Evolutionary conservation across 2,113 vertebrate genomes (phyloP), one percentile per base, ranked within the genome.

Genomic region (Cyanoliseus patagonus): DNA sequence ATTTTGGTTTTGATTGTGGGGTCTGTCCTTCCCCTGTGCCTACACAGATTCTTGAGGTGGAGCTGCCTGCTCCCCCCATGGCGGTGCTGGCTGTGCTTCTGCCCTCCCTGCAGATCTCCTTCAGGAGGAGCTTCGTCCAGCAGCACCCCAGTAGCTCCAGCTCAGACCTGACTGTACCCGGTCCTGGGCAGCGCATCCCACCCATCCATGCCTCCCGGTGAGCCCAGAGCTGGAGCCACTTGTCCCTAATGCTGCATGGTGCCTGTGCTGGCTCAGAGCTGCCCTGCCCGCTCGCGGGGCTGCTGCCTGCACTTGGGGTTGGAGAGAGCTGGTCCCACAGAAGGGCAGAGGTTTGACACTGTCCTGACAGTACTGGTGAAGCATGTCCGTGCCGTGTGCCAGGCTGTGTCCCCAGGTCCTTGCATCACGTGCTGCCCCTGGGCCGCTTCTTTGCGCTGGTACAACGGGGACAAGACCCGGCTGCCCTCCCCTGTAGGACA

Each of bases 201-300:
- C 42, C 52, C 15, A 24, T 30, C 46, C 1, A 0, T 9, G 6
- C 16, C 31, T 37, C 24, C 11, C 51, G 1, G 1, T 8, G 62
- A 85, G n/a, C 31, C 52, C 49, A 31, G 16, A 88, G 20, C 37
- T 3, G 7, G 53, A 31, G 33, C 3, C 15, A 3, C 25, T 74
- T 9, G 4, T 28, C 15, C 37, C 11, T 19, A 4, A 23, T 0
- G 1, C 47, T 57, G 35, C 0, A 1, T 11, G 53, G 23, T 42
- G 41, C 23, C 20, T 9, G 52, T 28, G 77, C 8, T 20, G n/a
- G 33, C 33, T 83, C 37, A 13, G n/a, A 12, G 46, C 66, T 79
- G 68, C 53, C n/a, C 39, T 86, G 52, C 41, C 51, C 8, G 13
- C 33, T 4, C 8, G 5, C 6, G 9, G 20, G 13, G 55, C 57